Conservation (phyloP, 2,113 vertebrate species). For the Callopanchax toddi region DNA sequence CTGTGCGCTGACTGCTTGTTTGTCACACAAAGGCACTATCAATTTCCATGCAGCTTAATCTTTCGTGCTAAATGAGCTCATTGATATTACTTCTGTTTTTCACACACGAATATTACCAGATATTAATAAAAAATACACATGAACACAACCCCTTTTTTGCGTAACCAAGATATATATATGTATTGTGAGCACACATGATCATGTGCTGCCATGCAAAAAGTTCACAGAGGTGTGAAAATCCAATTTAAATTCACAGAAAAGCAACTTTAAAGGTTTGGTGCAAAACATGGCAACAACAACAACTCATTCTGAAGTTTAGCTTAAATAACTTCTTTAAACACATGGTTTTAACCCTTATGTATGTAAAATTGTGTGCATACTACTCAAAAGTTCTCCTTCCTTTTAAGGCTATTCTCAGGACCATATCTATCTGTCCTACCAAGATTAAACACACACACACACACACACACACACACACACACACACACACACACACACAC, state of each 20-base stretch:
- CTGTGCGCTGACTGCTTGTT: conserved; percentile 29
- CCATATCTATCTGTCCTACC: conserved; percentile 50
- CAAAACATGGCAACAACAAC: neutral
- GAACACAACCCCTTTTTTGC: neutral
- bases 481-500: no score
- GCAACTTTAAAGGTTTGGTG: conserved; percentile 4
- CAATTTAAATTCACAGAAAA: conserved; percentile 19
- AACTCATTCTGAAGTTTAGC: no score
- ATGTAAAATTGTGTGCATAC: conserved; percentile 55
- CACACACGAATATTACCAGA: neutral
- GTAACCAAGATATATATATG: neutral
- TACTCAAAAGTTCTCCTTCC: conserved; percentile 62
- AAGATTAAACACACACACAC: conserved; percentile 58
- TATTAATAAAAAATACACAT: conserved; percentile 32
- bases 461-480: neutral
- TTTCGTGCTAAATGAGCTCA: conserved; percentile 51
- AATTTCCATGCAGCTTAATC: conserved; percentile 70
- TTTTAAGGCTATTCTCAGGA: conserved; percentile 78
- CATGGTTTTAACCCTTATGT: conserved; percentile 12
- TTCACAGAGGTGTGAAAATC: conserved; percentile 26
- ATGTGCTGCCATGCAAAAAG: conserved; percentile 4
- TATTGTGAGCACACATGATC: neutral
- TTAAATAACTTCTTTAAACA: conserved; percentile 23
- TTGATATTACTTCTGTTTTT: conserved; percentile 44
- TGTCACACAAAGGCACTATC: conserved; percentile 67